Evolutionary conservation across 2,888 invertebrate genomes (phyloP).

Genomic region (Drosophila macrothrix): DNA sequence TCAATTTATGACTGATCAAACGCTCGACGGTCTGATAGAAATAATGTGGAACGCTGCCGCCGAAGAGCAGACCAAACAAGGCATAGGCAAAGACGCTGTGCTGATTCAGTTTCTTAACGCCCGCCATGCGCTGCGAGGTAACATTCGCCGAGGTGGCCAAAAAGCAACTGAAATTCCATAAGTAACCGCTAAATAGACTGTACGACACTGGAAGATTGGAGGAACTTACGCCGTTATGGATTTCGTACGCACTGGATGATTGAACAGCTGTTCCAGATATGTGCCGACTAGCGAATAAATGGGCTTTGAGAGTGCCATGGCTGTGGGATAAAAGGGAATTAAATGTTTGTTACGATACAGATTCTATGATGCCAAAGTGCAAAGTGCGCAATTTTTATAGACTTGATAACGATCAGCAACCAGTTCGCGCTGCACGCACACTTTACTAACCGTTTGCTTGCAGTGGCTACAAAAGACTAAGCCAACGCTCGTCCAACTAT

Average conservation of each 20-base stretch:
- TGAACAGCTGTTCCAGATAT: slow-evolving; percentile 91
- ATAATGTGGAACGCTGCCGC: slow-evolving; percentile 92
- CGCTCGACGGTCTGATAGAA: slow-evolving; percentile 89
- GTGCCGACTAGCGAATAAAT: slow-evolving; percentile 89
- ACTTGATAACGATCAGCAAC: slow-evolving; percentile 45
- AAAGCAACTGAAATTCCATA: slow-evolving; percentile 87
- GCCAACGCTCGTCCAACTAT: slow-evolving; percentile 39
- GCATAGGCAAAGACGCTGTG: slow-evolving; percentile 91
- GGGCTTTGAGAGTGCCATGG: slow-evolving; percentile 87
- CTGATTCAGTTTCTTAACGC: slow-evolving; percentile 87
- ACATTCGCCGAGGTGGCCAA: slow-evolving; percentile 90
- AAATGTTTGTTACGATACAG: slow-evolving; percentile 16
- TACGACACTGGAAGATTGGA: not conserved
- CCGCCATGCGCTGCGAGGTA: slow-evolving; percentile 90
- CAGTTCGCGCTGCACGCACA: not conserved
- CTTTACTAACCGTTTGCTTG: slow-evolving; percentile 29
- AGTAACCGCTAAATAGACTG: not conserved
- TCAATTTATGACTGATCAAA: slow-evolving; percentile 87
- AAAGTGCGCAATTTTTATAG: slow-evolving; percentile 61
- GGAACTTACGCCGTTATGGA: slow-evolving; percentile 90
- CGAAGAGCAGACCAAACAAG: slow-evolving; percentile 91
- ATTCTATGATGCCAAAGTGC: slow-evolving; percentile 67
- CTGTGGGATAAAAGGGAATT: slow-evolving; percentile 6
- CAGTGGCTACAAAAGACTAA: slow-evolving; percentile 44
- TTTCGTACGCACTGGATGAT: slow-evolving; percentile 91